These are phyloP conservation scores for Thalassoma bifasciatum DNA, from an alignment of 2,113 vertebrate species.

Conservation along the genomic window DNA sequence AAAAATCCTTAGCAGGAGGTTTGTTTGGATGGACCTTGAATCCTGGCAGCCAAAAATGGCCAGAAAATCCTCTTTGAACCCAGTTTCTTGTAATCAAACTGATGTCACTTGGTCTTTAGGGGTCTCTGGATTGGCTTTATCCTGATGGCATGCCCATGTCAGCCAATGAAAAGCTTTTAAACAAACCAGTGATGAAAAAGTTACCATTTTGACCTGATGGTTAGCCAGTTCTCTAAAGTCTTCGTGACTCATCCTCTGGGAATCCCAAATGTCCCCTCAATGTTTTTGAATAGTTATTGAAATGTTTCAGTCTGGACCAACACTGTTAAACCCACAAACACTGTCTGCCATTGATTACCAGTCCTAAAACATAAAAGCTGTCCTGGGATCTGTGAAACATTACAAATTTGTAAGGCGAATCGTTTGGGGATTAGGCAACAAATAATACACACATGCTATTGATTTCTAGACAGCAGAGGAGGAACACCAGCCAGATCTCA, in stretches of 20 bases:
- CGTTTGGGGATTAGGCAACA: constrained; percentile 46
- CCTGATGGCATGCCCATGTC: too few species aligned
- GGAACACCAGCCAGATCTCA: constrained; percentile 28
- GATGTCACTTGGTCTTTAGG: too few species aligned
- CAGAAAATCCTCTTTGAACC: too few species aligned
- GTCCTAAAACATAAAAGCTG: constrained; percentile 21
- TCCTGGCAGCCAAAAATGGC: too few species aligned
- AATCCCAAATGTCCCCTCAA: background rate
- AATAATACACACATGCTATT: constrained; percentile 64
- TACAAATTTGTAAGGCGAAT: constrained; percentile 63
- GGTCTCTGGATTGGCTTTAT: too few species aligned
- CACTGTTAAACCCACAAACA: background rate
- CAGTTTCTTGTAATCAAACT: background rate
- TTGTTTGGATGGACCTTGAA: too few species aligned
- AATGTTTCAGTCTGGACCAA: background rate
- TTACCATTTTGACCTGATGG: too few species aligned
- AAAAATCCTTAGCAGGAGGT: too few species aligned
- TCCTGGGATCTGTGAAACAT: constrained; percentile 43
- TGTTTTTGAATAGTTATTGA: background rate
- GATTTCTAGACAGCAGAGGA: constrained; percentile 41
- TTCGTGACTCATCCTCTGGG: background rate
- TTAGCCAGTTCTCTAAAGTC: too few species aligned
- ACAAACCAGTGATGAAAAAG: too few species aligned
- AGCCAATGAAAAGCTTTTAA: too few species aligned
- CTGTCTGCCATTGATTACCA: constrained; percentile 9